phyloP scores from a whole-genome alignment of 2,888 invertebrate species.

The Rotaria socialis region DNA sequence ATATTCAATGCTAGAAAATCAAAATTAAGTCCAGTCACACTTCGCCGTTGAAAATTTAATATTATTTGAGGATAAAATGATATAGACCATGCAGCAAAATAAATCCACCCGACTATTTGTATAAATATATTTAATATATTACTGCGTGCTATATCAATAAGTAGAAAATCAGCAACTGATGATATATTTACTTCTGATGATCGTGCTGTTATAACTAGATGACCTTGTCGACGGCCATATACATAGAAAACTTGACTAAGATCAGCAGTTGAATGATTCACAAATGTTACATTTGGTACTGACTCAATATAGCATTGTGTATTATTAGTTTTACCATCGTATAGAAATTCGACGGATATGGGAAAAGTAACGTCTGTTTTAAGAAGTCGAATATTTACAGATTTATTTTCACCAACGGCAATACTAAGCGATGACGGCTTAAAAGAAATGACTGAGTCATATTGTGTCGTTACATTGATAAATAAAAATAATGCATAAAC shows the following conservation, averaged over 20 bases:
- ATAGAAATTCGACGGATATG: not conserved
- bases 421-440: not conserved
- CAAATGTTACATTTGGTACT: constrained; percentile 16
- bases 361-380: not conserved
- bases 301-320: not conserved
- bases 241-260: not conserved
- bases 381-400: not conserved
- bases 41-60: constrained; percentile 43
- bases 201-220: not conserved
- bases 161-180: not conserved
- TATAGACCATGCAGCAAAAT: constrained; percentile 45
- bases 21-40: constrained; percentile 44
- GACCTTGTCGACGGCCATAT: not conserved
- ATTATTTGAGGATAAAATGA: constrained; percentile 46
- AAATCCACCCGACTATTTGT: constrained; percentile 45
- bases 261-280: not conserved
- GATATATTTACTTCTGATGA: not conserved
- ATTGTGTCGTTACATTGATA: not conserved
- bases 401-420: not conserved
- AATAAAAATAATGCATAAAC: not conserved
- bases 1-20: constrained; percentile 42
- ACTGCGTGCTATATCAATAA: constrained; percentile 39
- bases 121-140: constrained; percentile 27
- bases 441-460: not conserved
- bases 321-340: not conserved